Base-by-base conservation (phyloP, 2,888 invertebrate species). In the Polymixis lichenea region DNA sequence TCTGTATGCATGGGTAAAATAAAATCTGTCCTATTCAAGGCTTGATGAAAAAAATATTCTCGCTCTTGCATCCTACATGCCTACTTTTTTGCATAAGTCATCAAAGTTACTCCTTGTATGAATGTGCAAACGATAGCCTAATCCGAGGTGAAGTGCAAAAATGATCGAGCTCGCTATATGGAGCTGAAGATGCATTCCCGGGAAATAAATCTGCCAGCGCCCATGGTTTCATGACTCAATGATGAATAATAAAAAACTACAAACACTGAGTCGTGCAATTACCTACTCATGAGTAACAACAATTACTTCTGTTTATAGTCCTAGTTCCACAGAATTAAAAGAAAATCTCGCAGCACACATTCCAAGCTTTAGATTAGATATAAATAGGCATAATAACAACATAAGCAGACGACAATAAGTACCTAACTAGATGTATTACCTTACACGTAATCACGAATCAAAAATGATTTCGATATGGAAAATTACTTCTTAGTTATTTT, bases 381-480 rank as follows among this genome's bases (percentile, higher is more conserved):
- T 62, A 69, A 76, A 68, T 49, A 46, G 22, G 25, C 56, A 28
- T 74, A 75, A 78, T 83, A 75, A 86, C 64, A 76, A 56, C 43
- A 22, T 72, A 74, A 77, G 72, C 72, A 79, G 74, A 80, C 75
- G 60, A 86, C 86, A 87, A 87, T 83, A 69, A 64, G 74, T 74
- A 76, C 72, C 28, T 75, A 78, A 84, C 68, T 58, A 79, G 75
- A 60, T 55, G 62, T 69, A 82, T 75, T 72, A 85, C 77, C 72
- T 83, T 83, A 78, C 80, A 83, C 69, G 68, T 80, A 89, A 88
- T 91, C 89, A 91, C 90, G 88, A 90, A 83, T 78, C 84, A 79
- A 89, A 88, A 87, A 86, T 88, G 84, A 88, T 90, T 88, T 87
- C 80, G 77, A 89, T 89, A 87, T 87, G 88, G 89, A 89, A 90